Evolutionary conservation across 2,113 vertebrate species (phyloP).

Genomic region (Otolemur garnettii): DNA sequence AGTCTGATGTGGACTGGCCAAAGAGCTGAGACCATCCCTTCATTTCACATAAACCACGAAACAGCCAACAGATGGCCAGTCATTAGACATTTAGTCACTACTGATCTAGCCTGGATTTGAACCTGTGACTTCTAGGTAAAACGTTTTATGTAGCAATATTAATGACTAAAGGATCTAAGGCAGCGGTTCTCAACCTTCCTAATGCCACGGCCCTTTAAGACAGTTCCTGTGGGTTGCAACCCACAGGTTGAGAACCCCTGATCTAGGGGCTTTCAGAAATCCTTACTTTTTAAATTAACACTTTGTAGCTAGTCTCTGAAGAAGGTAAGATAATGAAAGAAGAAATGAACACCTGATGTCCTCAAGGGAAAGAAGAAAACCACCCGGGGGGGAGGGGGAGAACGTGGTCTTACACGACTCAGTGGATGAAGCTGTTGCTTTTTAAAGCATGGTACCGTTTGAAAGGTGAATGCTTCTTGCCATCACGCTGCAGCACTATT

Average conservation of each 20-base stretch:
- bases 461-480: background rate
- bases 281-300: conserved; percentile 72
- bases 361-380: background rate
- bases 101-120: conserved; percentile 83
- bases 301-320: conserved; percentile 69
- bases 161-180: conserved; percentile 70
- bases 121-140: conserved; percentile 83
- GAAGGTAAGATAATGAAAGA: background rate
- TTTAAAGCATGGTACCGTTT: conserved; percentile 6
- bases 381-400: background rate
- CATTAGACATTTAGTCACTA: conserved; percentile 82
- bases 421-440: background rate
- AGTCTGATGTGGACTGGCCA: background rate
- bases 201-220: no score
- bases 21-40: background rate
- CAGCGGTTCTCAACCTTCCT: no score
- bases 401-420: background rate
- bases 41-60: background rate
- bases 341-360: conserved; percentile 2
- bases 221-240: no score
- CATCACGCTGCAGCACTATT: background rate
- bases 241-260: background rate
- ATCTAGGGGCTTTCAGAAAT: conserved; percentile 74
- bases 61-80: conserved; percentile 20
- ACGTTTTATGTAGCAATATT: conserved; percentile 82